Percentiles rank a stretch among this genome's conserved stretches.
Conservation (phyloP, 37 sponge, comb jelly and placozoan genomes). For the Axinella damicornis region DNA sequence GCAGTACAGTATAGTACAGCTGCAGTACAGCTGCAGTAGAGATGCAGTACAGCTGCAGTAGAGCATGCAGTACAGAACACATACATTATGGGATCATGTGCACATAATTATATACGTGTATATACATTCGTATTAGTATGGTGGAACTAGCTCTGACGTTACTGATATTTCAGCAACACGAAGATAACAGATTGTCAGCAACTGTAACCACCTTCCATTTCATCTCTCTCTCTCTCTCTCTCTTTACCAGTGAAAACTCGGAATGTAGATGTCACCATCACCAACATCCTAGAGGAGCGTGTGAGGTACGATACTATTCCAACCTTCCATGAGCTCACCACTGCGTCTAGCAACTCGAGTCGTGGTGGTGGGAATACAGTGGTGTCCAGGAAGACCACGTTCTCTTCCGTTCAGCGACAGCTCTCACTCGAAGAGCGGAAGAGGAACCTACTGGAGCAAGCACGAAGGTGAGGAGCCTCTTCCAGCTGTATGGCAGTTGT, state of each 20-base stretch:
- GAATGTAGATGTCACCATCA: conserved; percentile 77
- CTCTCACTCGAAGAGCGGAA: conserved; percentile 79
- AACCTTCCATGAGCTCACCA: background rate
- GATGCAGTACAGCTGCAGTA: too few species aligned
- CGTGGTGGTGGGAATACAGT: background rate
- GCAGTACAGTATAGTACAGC: too few species aligned
- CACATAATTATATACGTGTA: too few species aligned
- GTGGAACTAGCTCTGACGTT: too few species aligned
- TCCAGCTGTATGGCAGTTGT: background rate
- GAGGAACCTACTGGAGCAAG: conserved; percentile 60
- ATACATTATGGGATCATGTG: too few species aligned
- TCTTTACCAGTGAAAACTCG: conserved; percentile 53
- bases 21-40: too few species aligned
- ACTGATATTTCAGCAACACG: too few species aligned
- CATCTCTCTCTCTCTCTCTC: background rate
- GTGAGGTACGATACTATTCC: conserved; percentile 48
- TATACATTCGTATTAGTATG: too few species aligned
- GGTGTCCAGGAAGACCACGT: background rate
- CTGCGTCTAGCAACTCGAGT: background rate
- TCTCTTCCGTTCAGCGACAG: conserved; percentile 36
- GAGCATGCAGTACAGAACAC: too few species aligned
- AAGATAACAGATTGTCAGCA: too few species aligned
- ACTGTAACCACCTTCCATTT: too few species aligned
- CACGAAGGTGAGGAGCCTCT: conserved; percentile 53
- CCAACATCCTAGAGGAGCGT: conserved; percentile 75